A percentile compares a stretch with the other conserved stretches of the same genome.
These are phyloP conservation scores for Esperia sulphurella DNA, from an alignment of 2,888 invertebrate genomes.

Conservation along the genomic window DNA sequence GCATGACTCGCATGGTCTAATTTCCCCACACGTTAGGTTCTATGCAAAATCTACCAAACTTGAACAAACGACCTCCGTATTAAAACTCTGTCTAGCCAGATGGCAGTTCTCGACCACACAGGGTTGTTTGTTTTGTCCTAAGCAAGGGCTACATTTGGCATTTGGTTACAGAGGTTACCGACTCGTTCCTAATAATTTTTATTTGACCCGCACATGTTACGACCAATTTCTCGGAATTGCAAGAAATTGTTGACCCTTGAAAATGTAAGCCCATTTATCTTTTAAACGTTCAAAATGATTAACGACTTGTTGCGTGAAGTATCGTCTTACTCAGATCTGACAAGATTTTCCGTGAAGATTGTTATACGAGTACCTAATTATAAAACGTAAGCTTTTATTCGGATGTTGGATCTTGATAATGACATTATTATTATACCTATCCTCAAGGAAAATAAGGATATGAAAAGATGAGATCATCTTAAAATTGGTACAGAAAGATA, in stretches of 20 bases:
- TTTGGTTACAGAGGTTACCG: constrained; percentile 26
- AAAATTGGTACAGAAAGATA: no score
- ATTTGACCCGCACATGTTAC: constrained; percentile 13
- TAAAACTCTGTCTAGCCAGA: no score
- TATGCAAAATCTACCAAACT: no score
- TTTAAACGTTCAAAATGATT: constrained; percentile 27
- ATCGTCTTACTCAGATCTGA: constrained; percentile 29
- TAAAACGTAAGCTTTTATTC: neutral
- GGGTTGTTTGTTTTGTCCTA: constrained; percentile 34
- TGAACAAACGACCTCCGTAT: no score
- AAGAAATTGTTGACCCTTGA: constrained; percentile 31
- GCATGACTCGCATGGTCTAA: no score
- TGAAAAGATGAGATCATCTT: neutral
- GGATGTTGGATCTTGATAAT: neutral
- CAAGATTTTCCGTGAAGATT: constrained; percentile 21
- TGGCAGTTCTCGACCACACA: constrained; percentile 26
- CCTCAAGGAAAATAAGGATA: neutral
- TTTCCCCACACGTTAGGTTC: no score
- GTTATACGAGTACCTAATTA: constrained; percentile 22
- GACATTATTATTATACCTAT: neutral
- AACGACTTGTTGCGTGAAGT: constrained; percentile 32
- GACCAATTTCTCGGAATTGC: constrained; percentile 34
- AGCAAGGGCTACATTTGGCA: constrained; percentile 29
- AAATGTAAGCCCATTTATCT: constrained; percentile 41
- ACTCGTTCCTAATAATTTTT: constrained; percentile 10